These are phyloP conservation scores for Bothrops alternatus DNA, from an alignment of 2,797 vertebrate genomes.

Conservation along the genomic window DNA sequence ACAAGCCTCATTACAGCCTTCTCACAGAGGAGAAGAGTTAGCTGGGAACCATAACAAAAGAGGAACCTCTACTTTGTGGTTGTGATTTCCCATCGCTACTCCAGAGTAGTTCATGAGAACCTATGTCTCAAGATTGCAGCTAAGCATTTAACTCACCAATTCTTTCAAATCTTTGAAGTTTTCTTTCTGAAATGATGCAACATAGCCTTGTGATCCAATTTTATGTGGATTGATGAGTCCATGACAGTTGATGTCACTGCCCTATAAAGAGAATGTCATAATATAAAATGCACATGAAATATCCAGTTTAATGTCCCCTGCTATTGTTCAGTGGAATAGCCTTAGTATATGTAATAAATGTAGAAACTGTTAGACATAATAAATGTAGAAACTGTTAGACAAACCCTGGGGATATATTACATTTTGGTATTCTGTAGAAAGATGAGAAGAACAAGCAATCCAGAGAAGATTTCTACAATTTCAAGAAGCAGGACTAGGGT, in stretches of 20 bases:
- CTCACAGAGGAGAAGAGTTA: background rate
- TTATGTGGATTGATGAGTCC: conserved; percentile 77
- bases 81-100: background rate
- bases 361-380: too few relatives aligned
- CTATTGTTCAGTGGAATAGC: background rate
- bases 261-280: conserved; percentile 56
- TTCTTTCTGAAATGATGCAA: conserved; percentile 78
- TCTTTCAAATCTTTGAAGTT: conserved; percentile 71
- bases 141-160: conserved; percentile 75
- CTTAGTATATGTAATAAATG: background rate
- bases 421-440: background rate
- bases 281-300: background rate
- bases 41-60: background rate
- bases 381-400: background rate
- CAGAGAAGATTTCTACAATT: background rate
- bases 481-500: background rate
- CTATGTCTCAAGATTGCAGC: background rate
- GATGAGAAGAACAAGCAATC: background rate
- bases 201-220: conserved; percentile 67
- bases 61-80: background rate
- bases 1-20: background rate
- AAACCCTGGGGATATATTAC: background rate
- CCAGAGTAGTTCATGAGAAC: background rate
- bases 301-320: background rate
- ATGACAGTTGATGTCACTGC: conserved; percentile 75